Base-by-base conservation (phyloP, 1,140 invertebrate genomes). In the Amyelois transitella region DNA sequence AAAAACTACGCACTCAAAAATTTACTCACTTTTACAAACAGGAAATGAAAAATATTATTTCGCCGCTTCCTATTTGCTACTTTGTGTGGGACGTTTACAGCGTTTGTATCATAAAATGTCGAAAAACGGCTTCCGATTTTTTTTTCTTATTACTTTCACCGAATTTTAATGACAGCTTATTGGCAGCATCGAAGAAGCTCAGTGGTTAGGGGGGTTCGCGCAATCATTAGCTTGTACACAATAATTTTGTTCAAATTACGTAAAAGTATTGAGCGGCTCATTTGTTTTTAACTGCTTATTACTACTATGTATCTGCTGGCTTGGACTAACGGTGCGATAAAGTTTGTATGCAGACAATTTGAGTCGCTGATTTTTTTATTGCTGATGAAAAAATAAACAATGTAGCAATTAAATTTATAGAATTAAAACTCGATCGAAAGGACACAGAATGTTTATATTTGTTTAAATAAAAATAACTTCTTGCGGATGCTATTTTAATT, bases 41-140 rank as follows among this genome's bases (percentile, higher is more conserved):
- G 81, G 84, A 87, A 84, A 84, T 79, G 75, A 81, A 85, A 81
- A 83, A 86, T 81, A 80, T 78, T 86, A 78, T 80, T 81, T 77
- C 61, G 70, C 49, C 58, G 66, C 79, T 83, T 81, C 76, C 74
- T 75, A 69, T 70, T 38, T 64, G 65, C 62, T 61, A 75, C 71
- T 62, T 62, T 55, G 55, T 64, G 53, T 10, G 20, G 19, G 18
- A 1, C 14, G 18, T 51, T 55, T 54, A 50, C 50, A 22, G 20
- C 14, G 22, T 24, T 32, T 47, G 51, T 59, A 66, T 66, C 70
- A 56, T 69, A 58, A 64, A 53, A 60, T 66, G 66, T 72, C 60
- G 51, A 45, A 52, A 57, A 62, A 60, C 50, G 19, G 67, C 67
- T 71, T 65, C 72, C 64, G 68, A 56, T 57, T 59, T 47, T 56